phyloP scores from a whole-genome alignment of 2,797 vertebrate genomes.

The Pitangus sulphuratus region DNA sequence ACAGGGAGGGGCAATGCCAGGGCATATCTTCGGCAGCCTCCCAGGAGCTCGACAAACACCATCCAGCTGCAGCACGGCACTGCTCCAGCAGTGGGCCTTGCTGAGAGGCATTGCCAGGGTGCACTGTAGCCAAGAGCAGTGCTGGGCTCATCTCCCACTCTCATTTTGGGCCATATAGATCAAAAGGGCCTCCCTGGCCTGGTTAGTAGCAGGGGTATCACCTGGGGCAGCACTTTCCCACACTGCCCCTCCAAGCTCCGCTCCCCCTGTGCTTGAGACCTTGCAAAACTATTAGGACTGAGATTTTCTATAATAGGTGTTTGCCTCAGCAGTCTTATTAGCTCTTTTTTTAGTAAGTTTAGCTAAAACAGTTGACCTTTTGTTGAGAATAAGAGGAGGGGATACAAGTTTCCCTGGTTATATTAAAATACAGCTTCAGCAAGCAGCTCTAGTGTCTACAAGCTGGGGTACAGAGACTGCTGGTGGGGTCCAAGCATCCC shows the following conservation, averaged over 20 bases:
- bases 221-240: not conserved
- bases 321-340: not conserved
- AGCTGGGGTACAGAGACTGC: not conserved
- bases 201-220: accelerated
- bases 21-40: not conserved
- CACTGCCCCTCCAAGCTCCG: accelerated
- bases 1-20: not conserved
- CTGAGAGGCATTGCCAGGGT: not conserved
- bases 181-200: accelerated
- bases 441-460: not conserved
- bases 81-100: accelerated
- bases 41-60: accelerated
- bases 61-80: accelerated
- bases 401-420: not conserved
- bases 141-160: accelerated
- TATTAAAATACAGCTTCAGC: not conserved
- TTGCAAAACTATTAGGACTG: not conserved
- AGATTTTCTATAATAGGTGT: not conserved
- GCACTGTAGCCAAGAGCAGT: not conserved
- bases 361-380: not conserved
- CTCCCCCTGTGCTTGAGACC: not conserved
- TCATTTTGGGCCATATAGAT: not conserved
- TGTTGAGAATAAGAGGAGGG: not conserved
- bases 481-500: not conserved
- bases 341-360: not conserved